Evolutionary conservation across 2,797 vertebrate genomes (phyloP).

Genomic region (Hydrocynus forskahlii): DNA sequence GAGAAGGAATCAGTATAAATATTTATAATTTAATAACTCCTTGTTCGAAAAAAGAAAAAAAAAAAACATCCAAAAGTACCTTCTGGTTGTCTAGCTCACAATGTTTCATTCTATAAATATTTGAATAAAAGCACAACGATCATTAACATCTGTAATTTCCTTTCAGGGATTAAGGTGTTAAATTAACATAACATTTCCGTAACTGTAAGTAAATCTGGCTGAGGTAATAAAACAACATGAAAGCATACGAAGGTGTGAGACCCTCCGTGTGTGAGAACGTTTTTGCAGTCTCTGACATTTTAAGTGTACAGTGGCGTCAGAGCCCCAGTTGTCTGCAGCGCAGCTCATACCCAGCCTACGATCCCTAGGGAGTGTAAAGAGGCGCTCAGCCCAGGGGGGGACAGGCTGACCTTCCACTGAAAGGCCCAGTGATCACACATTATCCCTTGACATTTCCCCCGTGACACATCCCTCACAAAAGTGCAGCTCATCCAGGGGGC

Average conservation of each 20-base stretch:
- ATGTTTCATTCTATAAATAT: no score
- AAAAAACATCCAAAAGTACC: not conserved
- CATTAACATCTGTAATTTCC: no score
- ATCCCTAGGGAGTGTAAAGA: slow-evolving; percentile 45
- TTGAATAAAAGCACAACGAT: no score
- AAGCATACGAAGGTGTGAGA: slow-evolving; percentile 9
- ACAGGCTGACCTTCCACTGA: slow-evolving; percentile 73
- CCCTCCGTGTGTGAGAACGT: slow-evolving; percentile 10
- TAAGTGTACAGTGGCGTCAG: slow-evolving; percentile 37
- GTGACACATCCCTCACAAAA: slow-evolving; percentile 70
- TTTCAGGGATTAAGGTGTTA: no score
- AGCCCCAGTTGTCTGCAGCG: slow-evolving; percentile 26
- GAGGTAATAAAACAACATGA: not conserved
- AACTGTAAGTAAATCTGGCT: not conserved
- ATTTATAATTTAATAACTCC: no score
- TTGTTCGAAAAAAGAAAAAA: no score
- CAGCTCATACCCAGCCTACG: slow-evolving; percentile 21
- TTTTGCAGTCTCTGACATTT: slow-evolving; percentile 52
- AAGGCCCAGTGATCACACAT: slow-evolving; percentile 76
- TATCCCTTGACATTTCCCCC: slow-evolving; percentile 77
- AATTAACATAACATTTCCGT: not conserved
- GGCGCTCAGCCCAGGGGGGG: slow-evolving; percentile 63
- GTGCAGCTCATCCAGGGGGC: slow-evolving; percentile 64
- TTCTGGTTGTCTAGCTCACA: not conserved
- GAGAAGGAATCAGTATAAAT: not conserved